Evolutionary conservation across 2,113 vertebrate genomes (phyloP).

Genomic region (Talpa occidentalis): DNA sequence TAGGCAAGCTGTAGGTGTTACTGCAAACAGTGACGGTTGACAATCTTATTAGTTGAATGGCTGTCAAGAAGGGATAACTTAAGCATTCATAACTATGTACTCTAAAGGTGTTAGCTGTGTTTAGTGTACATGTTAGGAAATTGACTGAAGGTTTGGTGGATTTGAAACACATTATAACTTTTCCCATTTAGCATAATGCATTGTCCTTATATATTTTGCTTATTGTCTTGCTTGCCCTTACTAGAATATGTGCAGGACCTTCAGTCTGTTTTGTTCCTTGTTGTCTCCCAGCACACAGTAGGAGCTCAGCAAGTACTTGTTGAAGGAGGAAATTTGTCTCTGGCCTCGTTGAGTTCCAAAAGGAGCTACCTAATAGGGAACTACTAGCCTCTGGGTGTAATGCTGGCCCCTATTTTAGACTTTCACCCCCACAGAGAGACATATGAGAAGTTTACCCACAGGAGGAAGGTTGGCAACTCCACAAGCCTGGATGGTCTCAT

Average conservation of each 20-base stretch:
- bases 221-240: neutral
- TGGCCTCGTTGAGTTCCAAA: neutral
- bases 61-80: neutral
- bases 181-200: neutral
- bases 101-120: neutral
- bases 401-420: neutral
- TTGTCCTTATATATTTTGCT: neutral
- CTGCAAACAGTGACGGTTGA: neutral
- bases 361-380: neutral
- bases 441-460: accelerated
- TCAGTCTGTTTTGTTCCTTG: neutral
- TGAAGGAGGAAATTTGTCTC: neutral
- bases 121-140: neutral
- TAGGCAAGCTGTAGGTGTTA: neutral
- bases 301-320: neutral
- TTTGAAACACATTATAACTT: neutral
- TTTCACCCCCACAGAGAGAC: neutral
- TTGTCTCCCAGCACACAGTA: neutral
- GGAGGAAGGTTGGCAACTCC: neutral
- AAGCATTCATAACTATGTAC: neutral
- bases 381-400: neutral
- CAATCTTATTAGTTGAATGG: neutral
- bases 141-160: neutral
- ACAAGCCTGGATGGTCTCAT: neutral
- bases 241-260: neutral